Conservation (phyloP, 2,888 invertebrate genomes). For the Phania funesta region DNA sequence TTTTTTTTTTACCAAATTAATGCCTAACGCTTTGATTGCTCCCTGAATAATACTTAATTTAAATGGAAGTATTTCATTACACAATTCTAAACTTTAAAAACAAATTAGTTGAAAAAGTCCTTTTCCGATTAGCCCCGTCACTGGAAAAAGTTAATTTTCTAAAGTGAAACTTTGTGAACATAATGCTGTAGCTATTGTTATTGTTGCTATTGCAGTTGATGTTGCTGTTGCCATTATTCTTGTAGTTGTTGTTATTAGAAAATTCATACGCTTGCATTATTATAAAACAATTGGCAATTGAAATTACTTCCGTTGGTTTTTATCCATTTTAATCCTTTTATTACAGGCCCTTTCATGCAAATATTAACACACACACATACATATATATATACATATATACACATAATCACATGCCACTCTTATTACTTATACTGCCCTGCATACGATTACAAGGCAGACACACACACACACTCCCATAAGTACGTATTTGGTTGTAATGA, state of each 20-base stretch:
- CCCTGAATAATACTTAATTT: no score
- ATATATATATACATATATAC: neutral
- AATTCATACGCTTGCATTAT: slow-evolving; percentile 65
- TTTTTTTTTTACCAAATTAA: no score
- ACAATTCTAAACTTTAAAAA: no score
- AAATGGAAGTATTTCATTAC: no score
- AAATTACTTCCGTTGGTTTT: slow-evolving; percentile 65
- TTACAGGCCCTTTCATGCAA: slow-evolving; percentile 2
- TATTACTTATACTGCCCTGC: neutral
- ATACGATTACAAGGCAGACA: neutral
- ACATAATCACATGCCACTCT: neutral
- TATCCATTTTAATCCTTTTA: slow-evolving; percentile 64
- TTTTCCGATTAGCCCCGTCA: neutral
- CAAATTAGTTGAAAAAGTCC: neutral
- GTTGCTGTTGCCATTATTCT: slow-evolving; percentile 19
- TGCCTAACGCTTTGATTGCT: no score
- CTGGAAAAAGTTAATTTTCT: slow-evolving; percentile 62
- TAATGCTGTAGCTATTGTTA: slow-evolving; percentile 19
- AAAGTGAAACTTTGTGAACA: slow-evolving; percentile 62
- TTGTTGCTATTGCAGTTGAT: slow-evolving; percentile 30
- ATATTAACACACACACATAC: neutral
- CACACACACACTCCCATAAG: neutral
- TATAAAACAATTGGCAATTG: slow-evolving; percentile 67
- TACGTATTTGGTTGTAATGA: no score
- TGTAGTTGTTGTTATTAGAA: slow-evolving; percentile 43